Conservation (phyloP, 2,888 invertebrate species). For the Epinotia brunnichana region DNA sequence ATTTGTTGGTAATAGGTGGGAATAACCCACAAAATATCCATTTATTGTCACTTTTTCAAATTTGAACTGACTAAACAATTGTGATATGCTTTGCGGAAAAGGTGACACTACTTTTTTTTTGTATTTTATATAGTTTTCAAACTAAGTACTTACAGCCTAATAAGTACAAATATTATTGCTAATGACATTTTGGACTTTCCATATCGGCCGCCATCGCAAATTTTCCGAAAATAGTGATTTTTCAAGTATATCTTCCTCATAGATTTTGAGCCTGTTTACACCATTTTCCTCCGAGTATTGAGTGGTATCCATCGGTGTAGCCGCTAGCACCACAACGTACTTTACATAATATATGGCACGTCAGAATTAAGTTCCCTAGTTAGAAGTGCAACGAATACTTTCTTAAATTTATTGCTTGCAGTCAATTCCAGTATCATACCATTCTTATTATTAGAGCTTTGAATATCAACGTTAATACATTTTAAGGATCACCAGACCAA, state of each 20-base stretch:
- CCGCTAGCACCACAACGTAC: constrained; percentile 62
- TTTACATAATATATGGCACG: constrained; percentile 66
- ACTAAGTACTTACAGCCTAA: constrained; percentile 61
- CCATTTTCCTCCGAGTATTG: constrained; percentile 11
- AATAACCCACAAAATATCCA: constrained; percentile 36
- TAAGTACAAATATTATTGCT: constrained; percentile 68
- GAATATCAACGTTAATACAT: constrained; percentile 40
- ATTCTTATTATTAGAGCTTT: constrained; percentile 45
- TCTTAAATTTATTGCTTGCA: constrained; percentile 64
- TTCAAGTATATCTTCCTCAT: neutral
- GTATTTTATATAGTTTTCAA: constrained; percentile 40
- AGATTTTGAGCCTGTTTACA: neutral
- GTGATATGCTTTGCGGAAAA: constrained; percentile 23
- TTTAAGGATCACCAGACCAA: neutral
- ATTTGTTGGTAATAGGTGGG: too few species aligned
- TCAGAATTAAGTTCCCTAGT: constrained; percentile 57
- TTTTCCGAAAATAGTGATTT: neutral
- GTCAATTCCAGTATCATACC: constrained; percentile 62
- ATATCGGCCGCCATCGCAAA: constrained; percentile 8
- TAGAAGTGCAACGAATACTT: constrained; percentile 59
- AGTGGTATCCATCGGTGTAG: constrained; percentile 35
- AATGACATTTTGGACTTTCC: constrained; percentile 50
- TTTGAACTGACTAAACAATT: constrained; percentile 27
- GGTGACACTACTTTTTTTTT: constrained; percentile 42
- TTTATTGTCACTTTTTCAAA: constrained; percentile 54